Conservation (phyloP, 1,140 invertebrate genomes). For the Drosophila rhopaloa region DNA sequence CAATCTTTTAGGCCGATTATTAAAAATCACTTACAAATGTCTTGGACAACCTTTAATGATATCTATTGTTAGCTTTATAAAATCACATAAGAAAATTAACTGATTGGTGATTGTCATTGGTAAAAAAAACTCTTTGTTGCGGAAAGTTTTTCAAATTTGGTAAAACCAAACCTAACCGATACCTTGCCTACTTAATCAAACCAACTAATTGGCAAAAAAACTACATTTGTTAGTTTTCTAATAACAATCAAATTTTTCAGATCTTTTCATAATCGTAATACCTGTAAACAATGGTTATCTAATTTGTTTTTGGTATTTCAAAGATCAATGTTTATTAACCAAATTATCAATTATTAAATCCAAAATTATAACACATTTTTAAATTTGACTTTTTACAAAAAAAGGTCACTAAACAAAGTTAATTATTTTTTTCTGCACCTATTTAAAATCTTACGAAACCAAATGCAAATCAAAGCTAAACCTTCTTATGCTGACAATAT, state of each 20-base stretch:
- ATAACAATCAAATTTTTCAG: too few relatives aligned
- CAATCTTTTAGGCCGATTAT: conserved; percentile 14
- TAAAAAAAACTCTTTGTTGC: not conserved
- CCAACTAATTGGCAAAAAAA: not conserved
- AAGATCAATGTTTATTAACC: too few relatives aligned
- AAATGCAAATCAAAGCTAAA: conserved; percentile 17
- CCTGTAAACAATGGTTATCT: too few relatives aligned
- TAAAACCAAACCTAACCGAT: not conserved
- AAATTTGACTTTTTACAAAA: too few relatives aligned
- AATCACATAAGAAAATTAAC: not conserved
- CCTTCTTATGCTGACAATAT: not conserved
- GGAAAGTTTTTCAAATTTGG: not conserved
- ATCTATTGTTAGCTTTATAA: conserved; percentile 10
- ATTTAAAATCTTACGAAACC: not conserved
- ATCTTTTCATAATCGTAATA: too few relatives aligned
- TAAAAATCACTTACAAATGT: not conserved
- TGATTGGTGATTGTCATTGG: conserved; percentile 6
- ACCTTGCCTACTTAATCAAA: not conserved
- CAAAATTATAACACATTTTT: too few relatives aligned
- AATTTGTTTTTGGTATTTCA: too few relatives aligned
- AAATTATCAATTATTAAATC: too few relatives aligned
- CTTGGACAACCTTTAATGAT: conserved; percentile 6
- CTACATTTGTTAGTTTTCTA: too few relatives aligned
- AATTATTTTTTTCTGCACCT: not conserved
- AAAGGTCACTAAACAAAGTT: too few relatives aligned